A percentile compares a stretch with the other conserved stretches of the same genome.
phyloP scores from a whole-genome alignment of 2,797 vertebrate species.

The Luscinia luscinia region DNA sequence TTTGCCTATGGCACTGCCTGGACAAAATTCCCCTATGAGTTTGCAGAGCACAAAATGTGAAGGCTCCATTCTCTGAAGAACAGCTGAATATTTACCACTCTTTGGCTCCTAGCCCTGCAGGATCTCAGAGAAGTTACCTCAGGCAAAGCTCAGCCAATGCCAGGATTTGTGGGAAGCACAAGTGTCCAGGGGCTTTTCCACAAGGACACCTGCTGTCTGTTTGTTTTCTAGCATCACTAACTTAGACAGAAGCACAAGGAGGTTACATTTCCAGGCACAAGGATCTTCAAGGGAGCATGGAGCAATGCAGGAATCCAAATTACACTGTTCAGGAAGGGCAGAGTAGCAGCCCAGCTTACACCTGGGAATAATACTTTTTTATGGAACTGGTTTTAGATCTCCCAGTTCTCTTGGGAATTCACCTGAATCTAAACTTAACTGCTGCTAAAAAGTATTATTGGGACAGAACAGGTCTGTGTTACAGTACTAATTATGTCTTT shows the following conservation, averaged over 20 bases:
- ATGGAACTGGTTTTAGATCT: neutral
- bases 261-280: neutral
- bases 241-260: neutral
- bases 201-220: neutral
- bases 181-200: neutral
- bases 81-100: neutral
- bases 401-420: neutral
- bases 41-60: neutral
- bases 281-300: neutral
- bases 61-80: neutral
- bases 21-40: neutral
- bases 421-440: neutral
- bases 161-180: neutral
- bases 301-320: neutral
- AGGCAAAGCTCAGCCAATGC: neutral
- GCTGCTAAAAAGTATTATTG: neutral
- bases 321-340: neutral
- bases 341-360: neutral
- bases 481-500: neutral
- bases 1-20: neutral
- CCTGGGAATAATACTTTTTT: neutral
- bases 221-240: neutral
- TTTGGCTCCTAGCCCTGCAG: neutral
- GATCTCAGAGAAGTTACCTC: neutral
- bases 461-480: neutral